These are phyloP conservation scores for Orientallactaga sibirica DNA, from an alignment of 2,797 vertebrate genomes.

Conservation along the genomic window DNA sequence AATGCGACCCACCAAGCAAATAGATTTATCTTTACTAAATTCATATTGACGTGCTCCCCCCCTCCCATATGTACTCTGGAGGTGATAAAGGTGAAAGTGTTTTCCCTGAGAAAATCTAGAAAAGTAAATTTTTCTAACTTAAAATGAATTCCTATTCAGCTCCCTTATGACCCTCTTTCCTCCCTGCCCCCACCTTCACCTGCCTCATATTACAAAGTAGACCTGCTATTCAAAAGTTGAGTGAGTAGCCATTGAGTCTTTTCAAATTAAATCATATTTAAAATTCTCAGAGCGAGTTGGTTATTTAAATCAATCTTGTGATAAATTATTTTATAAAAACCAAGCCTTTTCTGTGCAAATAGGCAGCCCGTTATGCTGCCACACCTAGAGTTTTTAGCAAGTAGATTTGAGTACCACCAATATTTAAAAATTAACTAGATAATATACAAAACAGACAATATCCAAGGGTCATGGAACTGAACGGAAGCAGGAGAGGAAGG, in stretches of 20 bases:
- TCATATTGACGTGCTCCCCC: constrained; percentile 61
- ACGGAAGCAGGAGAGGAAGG: not conserved
- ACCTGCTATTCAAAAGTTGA: constrained; percentile 55
- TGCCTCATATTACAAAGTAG: constrained; percentile 78
- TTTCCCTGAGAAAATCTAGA: constrained; percentile 68
- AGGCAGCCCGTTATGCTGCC: not conserved
- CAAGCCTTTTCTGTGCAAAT: constrained; percentile 50
- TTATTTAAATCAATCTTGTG: constrained; percentile 69
- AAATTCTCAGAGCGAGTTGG: constrained; percentile 42
- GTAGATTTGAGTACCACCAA: not conserved
- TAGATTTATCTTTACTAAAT: constrained; percentile 84
- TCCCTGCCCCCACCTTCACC: constrained; percentile 53
- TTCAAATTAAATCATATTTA: constrained; percentile 74
- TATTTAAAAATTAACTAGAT: not conserved
- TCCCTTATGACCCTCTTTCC: constrained; percentile 62
- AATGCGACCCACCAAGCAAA: constrained; percentile 83
- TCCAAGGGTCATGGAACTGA: not conserved
- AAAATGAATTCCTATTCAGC: constrained; percentile 64
- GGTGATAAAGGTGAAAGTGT: constrained; percentile 49
- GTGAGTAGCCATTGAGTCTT: constrained; percentile 59
- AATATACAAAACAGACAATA: not conserved
- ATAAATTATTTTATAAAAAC: constrained; percentile 68
- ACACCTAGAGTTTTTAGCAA: not conserved
- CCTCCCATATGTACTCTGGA: not conserved
- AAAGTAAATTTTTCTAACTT: constrained; percentile 75